These are phyloP conservation scores for Drosophila phalerata DNA, from an alignment of 2,888 invertebrate genomes.

Conservation along the genomic window DNA sequence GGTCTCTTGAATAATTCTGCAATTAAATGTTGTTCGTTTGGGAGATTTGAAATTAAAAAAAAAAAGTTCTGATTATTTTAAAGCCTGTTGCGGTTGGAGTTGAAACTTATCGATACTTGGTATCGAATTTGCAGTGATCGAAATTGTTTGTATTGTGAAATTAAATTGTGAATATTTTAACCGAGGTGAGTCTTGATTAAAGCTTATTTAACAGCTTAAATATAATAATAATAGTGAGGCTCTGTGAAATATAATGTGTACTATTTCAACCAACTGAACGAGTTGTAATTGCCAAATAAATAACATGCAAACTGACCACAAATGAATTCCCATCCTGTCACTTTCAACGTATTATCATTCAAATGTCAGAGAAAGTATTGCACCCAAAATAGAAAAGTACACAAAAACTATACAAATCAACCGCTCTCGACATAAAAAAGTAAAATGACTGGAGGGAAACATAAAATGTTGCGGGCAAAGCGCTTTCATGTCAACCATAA, in stretches of 20 bases:
- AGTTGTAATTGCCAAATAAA: constrained; percentile 41
- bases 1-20: no score
- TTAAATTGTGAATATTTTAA: not conserved
- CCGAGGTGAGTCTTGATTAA: not conserved
- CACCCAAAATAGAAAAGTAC: constrained; percentile 35
- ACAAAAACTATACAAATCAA: constrained; percentile 54
- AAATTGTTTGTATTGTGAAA: not conserved
- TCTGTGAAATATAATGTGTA: not conserved
- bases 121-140: not conserved
- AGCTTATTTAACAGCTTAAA: not conserved
- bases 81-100: no score
- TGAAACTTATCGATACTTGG: not conserved
- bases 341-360: constrained; percentile 13
- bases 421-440: constrained; percentile 5
- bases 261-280: not conserved
- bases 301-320: constrained; percentile 30
- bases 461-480: constrained; percentile 60
- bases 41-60: no score
- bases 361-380: constrained; percentile 26
- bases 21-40: no score
- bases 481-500: constrained; percentile 74
- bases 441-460: constrained; percentile 31
- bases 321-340: constrained; percentile 7
- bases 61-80: no score
- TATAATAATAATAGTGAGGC: not conserved